These are phyloP conservation scores for Pangasius sanitwongsei DNA, from an alignment of 2,797 vertebrate genomes.

Conservation along the genomic window DNA sequence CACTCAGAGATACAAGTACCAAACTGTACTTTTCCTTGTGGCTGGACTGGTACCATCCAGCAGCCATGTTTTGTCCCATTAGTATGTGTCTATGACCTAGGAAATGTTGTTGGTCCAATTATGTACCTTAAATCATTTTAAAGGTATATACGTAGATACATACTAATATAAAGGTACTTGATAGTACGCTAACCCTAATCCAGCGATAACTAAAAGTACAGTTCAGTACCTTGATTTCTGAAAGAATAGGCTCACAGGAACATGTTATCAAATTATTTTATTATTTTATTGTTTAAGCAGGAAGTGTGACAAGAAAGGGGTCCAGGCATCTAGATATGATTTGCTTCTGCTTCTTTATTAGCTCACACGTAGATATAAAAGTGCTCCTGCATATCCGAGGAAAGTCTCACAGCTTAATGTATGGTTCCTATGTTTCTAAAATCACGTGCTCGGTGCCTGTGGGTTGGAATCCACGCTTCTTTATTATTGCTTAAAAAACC, in stretches of 20 bases:
- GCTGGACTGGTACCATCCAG: background rate
- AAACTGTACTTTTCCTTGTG: too few relatives aligned
- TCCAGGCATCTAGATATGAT: background rate
- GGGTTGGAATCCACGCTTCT: constrained; percentile 62
- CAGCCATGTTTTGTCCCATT: too few relatives aligned
- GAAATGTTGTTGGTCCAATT: background rate
- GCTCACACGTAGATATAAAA: background rate
- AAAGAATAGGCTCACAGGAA: background rate
- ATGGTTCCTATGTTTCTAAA: constrained; percentile 3
- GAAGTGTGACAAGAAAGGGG: background rate
- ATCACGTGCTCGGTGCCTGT: constrained; percentile 68
- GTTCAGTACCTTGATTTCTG: background rate
- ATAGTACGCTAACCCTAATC: background rate
- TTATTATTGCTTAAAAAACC: constrained; percentile 89
- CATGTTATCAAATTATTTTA: background rate
- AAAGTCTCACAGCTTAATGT: constrained; percentile 15
- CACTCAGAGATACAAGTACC: background rate
- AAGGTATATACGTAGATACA: background rate
- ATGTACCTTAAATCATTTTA: too few relatives aligned
- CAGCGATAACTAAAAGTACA: background rate
- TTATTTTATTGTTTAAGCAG: background rate
- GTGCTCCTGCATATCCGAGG: background rate
- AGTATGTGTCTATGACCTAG: background rate
- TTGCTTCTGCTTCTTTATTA: background rate
- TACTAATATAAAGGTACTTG: background rate